Evolutionary conservation across 2,888 invertebrate genomes (phyloP), one percentile per base, ranked within the genome.

Genomic region (Orchestes rusci): DNA sequence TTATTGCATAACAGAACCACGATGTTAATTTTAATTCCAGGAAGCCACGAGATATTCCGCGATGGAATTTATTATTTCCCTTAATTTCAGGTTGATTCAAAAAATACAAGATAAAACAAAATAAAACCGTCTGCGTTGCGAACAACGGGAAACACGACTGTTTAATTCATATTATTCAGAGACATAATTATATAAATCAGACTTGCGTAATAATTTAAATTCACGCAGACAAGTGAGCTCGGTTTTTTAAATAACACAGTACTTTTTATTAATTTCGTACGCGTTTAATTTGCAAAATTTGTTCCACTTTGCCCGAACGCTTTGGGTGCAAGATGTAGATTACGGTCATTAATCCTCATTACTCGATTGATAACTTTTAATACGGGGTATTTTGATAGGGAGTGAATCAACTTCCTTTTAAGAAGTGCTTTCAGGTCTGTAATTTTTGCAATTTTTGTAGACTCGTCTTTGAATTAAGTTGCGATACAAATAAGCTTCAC

Each of bases 11-110:
- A 39, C 43, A 50, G 53, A 56, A 59, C 58, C 57, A 47, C 55
- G 51, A 52, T 52, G 59, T 59, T 59, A 59, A 57, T 58, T 56
- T 58, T 58, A 58, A 58, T 60, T 59, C 56, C 58, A 57, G 59
- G 59, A 59, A 59, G n/a, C n/a, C n/a, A 49, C 56, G 56, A 42
- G 39, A 39, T 45, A 45, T 39, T 40, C 39, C 5, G 45, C 40
- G 27, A 35, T 38, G 43, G 39, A 47, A 47, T 47, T 47, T 47
- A 47, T 38, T 39, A 38, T 20, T 39, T 31, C 53, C 56, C 55
- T 57, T 50, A 53, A 56, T 60, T 57, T 53, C 47, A 52, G 52
- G 51, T 54, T 50, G 55, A 57, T 57, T 58, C 53, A 50, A 50
- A 57, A 55, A 55, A 55, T 47, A 42, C 51, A 58, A 56, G 57